These are phyloP conservation scores for Cyphomyrus discorhynchus DNA, from an alignment of 2,113 vertebrate genomes.

Conservation along the genomic window DNA sequence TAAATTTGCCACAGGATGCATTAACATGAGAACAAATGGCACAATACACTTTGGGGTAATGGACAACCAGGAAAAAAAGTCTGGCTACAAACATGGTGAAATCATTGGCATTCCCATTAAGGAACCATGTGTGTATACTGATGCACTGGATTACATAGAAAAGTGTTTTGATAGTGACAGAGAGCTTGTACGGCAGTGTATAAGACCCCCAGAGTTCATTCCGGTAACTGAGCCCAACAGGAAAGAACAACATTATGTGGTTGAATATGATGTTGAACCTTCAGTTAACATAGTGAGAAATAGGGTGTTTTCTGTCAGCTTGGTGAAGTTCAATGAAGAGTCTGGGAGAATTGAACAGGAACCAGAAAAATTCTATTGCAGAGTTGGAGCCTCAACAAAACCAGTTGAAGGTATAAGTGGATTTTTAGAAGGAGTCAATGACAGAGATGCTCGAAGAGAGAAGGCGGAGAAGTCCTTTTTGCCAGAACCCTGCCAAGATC, in stretches of 20 bases:
- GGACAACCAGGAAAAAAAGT: conserved; percentile 41
- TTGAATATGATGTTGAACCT: conserved; percentile 64
- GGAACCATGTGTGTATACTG: no score
- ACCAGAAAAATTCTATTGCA: no score
- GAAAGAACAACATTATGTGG: conserved; percentile 51
- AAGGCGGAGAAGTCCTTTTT: not conserved
- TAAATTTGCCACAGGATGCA: conserved; percentile 60
- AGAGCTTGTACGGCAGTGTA: conserved; percentile 47
- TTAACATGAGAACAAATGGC: conserved; percentile 65
- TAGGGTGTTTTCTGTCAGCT: no score
- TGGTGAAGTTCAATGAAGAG: no score
- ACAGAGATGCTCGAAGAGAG: no score
- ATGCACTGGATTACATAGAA: no score
- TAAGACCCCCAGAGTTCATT: conserved; percentile 55
- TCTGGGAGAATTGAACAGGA: no score
- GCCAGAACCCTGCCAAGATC: conserved; percentile 35
- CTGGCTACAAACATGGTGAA: no score
- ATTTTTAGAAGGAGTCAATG: no score
- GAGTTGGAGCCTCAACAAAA: no score
- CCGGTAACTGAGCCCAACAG: conserved; percentile 51
- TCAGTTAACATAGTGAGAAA: not conserved
- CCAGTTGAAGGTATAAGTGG: no score
- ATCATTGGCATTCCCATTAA: no score
- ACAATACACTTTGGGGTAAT: conserved; percentile 68
- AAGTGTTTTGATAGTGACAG: not conserved